Evolutionary conservation across 2,888 invertebrate species (phyloP), one percentile per base, ranked within the genome.

Genomic region (Aspidapion aeneum): DNA sequence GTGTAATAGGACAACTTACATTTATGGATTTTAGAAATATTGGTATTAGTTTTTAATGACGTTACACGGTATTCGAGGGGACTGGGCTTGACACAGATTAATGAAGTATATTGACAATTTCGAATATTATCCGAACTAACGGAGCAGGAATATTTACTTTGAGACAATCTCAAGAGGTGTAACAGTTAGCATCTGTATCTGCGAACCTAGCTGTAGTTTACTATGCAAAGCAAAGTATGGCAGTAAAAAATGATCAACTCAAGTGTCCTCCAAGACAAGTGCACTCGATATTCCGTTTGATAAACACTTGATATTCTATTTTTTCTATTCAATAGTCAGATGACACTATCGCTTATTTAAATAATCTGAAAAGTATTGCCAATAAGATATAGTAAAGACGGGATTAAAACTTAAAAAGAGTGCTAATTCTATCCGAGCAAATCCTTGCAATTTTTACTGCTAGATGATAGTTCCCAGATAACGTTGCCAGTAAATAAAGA

Each of bases 11-110:
- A 65, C 67, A 67, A 69, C 68, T 66, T 69, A 62, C 69, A 67
- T 70, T 70, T 70, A 66, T 69, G 68, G 68, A 70, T 70, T 70
- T 70, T 69, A 65, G 67, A 69, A 70, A 69, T 69, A 69, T 69
- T 68, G 65, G 62, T 64, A 66, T 68, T 64, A 65, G 64, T 64
- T 69, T 68, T 65, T 67, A 66, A 71, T 69, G 59, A 52, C 60
- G 62, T 64, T 63, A 57, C 62, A 35, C 62, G 9, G 49, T n/a
- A n/a, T n/a, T n/a, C n/a, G n/a, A n/a, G n/a, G n/a, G n/a, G n/a
- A n/a, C n/a, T n/a, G n/a, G n/a, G n/a, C n/a, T n/a, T n/a, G n/a
- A n/a, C n/a, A n/a, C n/a, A n/a, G n/a, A n/a, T n/a, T n/a, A n/a
- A n/a, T n/a, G n/a, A n/a, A n/a, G n/a, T n/a, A n/a, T n/a, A n/a